Base-by-base conservation (phyloP, 2,797 vertebrate species). In the Microcaecilia unicolor region DNA sequence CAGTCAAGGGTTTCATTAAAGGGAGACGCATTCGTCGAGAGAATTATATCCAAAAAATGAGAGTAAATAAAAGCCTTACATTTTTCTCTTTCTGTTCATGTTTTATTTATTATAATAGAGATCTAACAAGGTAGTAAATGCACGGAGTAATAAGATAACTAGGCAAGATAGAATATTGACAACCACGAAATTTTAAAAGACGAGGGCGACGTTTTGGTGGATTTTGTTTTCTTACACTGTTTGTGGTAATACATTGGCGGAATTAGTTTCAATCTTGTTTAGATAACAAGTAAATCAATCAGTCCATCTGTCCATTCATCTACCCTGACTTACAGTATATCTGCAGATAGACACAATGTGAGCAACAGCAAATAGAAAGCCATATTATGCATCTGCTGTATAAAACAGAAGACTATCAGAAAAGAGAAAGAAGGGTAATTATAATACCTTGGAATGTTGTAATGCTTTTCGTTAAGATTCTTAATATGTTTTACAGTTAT, bases 1-100 rank as follows among this genome's bases (percentile, higher is more conserved):
- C 81, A 79, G 73, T 70, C 78, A 82, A 74, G 81, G 77, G 78
- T 85, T 86, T 85, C 80, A 85, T 85, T 84, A 85, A 76, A 76
- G 51, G 55, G 58, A 73, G 68, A 81, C 73, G 70, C 73, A 73
- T 67, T 77, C 64, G 61, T 74, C 74, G 74, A 66, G 68, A 81
- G 71, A 81, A 79, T 79, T 74, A 74, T 70, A 72, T 74, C 70
- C 67, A 64, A 71, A 74, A 81, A 79, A 61, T 53, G 64, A 69
- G 68, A 72, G 69, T 69, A 75, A 67, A 76, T 70, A 80, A 61
- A 63, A 61, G 63, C 53, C 48, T 55, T 66, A 67, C 66, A 62
- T 61, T 72, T 69, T 61, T 63, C 63, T 61, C 51, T 67, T 69
- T 67, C 62, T 61, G 60, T 71, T 72, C 70, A 64, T 75, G 68